Evolutionary conservation across 2,888 invertebrate species (phyloP).

Genomic region (Nebria salina): DNA sequence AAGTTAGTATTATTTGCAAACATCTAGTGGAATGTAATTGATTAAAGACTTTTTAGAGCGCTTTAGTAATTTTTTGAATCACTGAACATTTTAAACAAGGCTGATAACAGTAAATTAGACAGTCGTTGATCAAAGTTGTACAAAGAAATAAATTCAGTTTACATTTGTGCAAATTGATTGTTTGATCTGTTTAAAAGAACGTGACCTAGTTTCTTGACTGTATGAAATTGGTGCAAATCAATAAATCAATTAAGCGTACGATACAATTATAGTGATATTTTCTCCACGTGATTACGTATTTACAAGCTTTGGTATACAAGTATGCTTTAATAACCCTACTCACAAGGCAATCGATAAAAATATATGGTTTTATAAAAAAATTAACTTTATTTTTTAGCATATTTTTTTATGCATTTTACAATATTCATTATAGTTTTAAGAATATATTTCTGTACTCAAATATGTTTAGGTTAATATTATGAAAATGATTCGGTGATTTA

Average conservation of each 20-base stretch:
- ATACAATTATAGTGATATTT: constrained; percentile 36
- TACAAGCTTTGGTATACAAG: neutral
- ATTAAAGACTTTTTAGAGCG: too few relatives aligned
- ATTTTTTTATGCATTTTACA: too few relatives aligned
- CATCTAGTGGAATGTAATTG: too few relatives aligned
- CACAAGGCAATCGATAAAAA: neutral
- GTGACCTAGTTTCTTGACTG: constrained; percentile 29
- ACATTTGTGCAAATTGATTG: neutral
- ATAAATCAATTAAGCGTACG: constrained; percentile 39
- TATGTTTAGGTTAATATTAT: too few relatives aligned
- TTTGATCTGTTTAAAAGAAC: neutral
- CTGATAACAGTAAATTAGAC: neutral
- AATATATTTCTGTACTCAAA: too few relatives aligned
- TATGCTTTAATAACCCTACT: neutral
- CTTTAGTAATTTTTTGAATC: too few relatives aligned
- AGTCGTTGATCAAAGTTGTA: neutral
- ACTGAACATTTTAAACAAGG: too few relatives aligned
- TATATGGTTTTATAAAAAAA: neutral
- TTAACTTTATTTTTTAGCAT: too few relatives aligned
- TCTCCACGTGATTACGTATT: constrained; percentile 21
- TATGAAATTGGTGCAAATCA: constrained; percentile 23
- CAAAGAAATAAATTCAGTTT: neutral
- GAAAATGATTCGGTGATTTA: too few relatives aligned
- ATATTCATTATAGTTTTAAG: too few relatives aligned
- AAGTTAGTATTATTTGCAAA: too few relatives aligned